Evolutionary conservation across 2,888 invertebrate genomes (phyloP).

Genomic region (Azorinus chamasolen): DNA sequence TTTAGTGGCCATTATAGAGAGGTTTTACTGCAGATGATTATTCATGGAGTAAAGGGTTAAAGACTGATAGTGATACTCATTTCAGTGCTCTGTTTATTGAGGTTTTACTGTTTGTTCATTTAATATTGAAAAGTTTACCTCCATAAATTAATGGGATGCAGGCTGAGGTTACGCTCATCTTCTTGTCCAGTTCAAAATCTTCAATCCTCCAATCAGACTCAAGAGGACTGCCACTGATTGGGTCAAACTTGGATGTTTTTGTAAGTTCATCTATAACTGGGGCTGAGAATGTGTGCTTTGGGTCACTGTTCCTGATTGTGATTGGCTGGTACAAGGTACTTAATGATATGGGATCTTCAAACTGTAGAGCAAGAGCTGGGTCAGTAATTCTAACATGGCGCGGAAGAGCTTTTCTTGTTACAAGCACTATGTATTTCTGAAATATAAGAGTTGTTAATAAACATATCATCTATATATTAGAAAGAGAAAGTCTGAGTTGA

Average conservation of each 20-base stretch:
- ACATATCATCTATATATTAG: no score
- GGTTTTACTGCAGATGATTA: no score
- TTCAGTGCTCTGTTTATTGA: no score
- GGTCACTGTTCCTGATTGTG: conserved; percentile 81
- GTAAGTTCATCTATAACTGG: conserved; percentile 83
- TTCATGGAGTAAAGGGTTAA: no score
- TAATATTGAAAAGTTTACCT: no score
- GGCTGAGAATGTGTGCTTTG: conserved; percentile 82
- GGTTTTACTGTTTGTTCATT: no score
- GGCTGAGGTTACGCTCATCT: conserved; percentile 74
- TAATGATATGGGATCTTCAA: conserved; percentile 84
- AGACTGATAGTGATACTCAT: no score
- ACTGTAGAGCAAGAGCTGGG: conserved; percentile 72
- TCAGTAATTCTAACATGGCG: conserved; percentile 80
- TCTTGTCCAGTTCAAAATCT: conserved; percentile 81
- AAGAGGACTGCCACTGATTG: conserved; percentile 79
- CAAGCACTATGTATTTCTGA: conserved; percentile 79
- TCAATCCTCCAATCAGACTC: conserved; percentile 78
- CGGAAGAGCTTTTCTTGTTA: conserved; percentile 81
- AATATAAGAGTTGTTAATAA: conserved; percentile 42
- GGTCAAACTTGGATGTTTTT: conserved; percentile 83
- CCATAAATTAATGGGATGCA: conserved; percentile 82
- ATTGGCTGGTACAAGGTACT: conserved; percentile 82
- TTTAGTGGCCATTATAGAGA: no score
- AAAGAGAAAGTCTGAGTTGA: no score